A percentile compares a stretch with the other conserved stretches of the same genome.
These are phyloP conservation scores for Branchellion lobata DNA, from an alignment of 2,888 invertebrate genomes.

Conservation along the genomic window DNA sequence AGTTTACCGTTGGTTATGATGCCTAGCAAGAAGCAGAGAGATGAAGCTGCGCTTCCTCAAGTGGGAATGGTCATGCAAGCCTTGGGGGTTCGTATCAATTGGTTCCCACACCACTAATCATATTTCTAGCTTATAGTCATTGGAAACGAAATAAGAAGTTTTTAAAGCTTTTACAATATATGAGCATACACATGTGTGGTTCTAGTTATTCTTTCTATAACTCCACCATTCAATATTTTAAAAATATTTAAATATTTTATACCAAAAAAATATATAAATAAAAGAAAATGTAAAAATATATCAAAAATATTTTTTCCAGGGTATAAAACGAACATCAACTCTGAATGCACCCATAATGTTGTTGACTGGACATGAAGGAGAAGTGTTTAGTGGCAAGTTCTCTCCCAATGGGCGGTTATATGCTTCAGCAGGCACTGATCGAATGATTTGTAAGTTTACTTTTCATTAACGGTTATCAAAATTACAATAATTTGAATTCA, in stretches of 20 bases:
- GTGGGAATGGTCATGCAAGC: constrained; percentile 31
- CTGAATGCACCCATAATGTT: constrained; percentile 91
- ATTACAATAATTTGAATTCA: background rate
- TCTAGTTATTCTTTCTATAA: too few species aligned
- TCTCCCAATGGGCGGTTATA: constrained; percentile 93
- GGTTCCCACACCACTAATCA: too few species aligned
- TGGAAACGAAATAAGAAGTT: too few species aligned
- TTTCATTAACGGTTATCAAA: constrained; percentile 20
- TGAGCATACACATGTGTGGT: too few species aligned
- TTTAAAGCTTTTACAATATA: too few species aligned
- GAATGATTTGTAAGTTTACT: constrained; percentile 82
- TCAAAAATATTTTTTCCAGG: too few species aligned
- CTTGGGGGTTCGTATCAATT: constrained; percentile 38
- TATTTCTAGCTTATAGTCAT: too few species aligned
- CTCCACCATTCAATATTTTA: too few species aligned
- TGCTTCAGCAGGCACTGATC: constrained; percentile 90
- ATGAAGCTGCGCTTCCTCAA: constrained; percentile 68
- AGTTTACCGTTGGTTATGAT: constrained; percentile 67
- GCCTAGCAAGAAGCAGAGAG: constrained; percentile 65
- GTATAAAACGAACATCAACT: constrained; percentile 72
- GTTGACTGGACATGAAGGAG: constrained; percentile 92
- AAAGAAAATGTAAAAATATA: too few species aligned
- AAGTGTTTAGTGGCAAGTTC: constrained; percentile 87
- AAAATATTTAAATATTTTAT: background rate
- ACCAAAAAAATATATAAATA: background rate